phyloP scores from a whole-genome alignment of 2,888 invertebrate species.

The Leuctra nigra region DNA sequence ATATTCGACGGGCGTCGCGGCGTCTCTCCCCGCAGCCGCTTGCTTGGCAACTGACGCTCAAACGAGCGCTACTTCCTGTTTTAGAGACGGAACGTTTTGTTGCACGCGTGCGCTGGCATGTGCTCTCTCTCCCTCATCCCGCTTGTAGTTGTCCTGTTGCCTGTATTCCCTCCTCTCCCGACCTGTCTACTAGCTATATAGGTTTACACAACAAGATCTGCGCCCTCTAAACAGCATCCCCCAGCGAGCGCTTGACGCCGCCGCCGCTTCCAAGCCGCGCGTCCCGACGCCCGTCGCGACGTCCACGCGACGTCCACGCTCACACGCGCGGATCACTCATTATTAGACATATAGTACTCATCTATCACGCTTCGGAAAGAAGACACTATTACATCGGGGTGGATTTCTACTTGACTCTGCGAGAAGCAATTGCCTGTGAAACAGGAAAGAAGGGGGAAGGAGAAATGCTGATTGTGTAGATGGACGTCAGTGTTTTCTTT shows the following conservation, averaged over 20 bases:
- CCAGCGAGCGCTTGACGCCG: conserved; percentile 5
- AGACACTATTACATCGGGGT: too few species aligned
- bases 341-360: too few species aligned
- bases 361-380: too few species aligned
- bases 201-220: conserved; percentile 21
- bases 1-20: background rate
- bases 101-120: background rate
- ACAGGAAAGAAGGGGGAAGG: background rate
- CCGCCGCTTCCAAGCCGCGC: too few species aligned
- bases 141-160: too few species aligned
- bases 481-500: conserved; percentile 17
- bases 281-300: background rate
- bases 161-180: conserved; percentile 10
- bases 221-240: conserved; percentile 20
- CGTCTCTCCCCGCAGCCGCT: background rate
- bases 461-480: too few species aligned
- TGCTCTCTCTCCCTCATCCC: too few species aligned
- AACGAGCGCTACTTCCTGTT: conserved; percentile 16
- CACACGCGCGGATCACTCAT: too few species aligned
- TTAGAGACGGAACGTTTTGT: conserved; percentile 19
- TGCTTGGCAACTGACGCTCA: conserved; percentile 16
- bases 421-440: background rate
- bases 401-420: too few species aligned
- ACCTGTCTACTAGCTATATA: background rate
- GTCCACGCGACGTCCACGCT: background rate